Evolutionary conservation across 2,797 vertebrate genomes (phyloP), one percentile per base, ranked within the genome.

Genomic region (Eospalax fontanierii): DNA sequence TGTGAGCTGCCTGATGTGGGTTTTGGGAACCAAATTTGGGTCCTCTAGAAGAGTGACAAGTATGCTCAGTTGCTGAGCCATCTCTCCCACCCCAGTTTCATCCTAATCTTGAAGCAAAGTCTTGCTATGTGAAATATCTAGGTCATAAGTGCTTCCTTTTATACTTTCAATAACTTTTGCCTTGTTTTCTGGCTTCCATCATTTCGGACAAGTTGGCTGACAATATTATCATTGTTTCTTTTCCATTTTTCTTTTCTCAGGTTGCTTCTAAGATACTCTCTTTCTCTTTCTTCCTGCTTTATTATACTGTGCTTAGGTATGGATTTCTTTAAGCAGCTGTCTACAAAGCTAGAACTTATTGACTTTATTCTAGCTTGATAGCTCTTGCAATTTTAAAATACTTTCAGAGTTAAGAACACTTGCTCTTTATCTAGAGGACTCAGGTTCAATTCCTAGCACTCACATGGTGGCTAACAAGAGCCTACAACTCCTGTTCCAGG

Each of bases 201-300:
- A 21, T 75, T 90, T 97, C 84, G 84, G 65, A 87, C 54, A 95
- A 90, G 57, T 96, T 87, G 82, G 38, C 40, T 19, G 73, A 84
- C 12, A 80, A 40, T 71, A 19, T 61, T 87, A 87, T 30, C 50
- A 59, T 86, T 92, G 50, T 0, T 80, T 28, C 30, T 87, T 63
- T 88, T 35, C 30, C 8, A 14, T 85, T 22, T 81, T 66, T 89
- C 15, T 61, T 94, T 66, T 22, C 38, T 71, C 14, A 54, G 24
- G 30, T 75, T 82, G 35, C 38, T 94, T 87, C 83, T 40, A 57
- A 28, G n/a, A 71, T 38, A 24, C 88, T 73, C 59, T 74, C 1
- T 43, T 12, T 68, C 50, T 54, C 12, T 9, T 65, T 75, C 21
- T 59, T 35, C 10, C 22, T 74, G 50, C 21, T 95, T 90, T 93